Base-by-base conservation (phyloP, 2,797 vertebrate species). In the Acanthurus lineatus region DNA sequence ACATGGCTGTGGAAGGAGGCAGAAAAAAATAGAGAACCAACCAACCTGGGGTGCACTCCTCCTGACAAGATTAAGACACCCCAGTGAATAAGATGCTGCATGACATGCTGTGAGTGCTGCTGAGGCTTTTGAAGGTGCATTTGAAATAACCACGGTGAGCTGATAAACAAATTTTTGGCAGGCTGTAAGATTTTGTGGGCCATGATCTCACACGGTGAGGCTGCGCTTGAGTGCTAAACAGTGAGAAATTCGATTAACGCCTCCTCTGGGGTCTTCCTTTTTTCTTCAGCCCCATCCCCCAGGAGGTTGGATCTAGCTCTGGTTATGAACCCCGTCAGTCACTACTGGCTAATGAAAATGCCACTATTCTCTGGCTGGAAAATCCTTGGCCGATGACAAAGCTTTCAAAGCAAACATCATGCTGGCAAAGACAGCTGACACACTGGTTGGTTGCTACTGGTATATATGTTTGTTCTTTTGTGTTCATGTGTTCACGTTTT, bases 171-270 rank as follows among this genome's bases (percentile, higher is more conserved):
- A 85, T 76, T 83, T 88, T 86, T 87, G 77, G 88, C 88, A 83
- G 47, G 80, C 77, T 75, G 52, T 77, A 60, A 63, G 73, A 74
- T 83, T 85, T 86, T 77, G 85, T 54, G 52, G 81, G 79, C 82
- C 68, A 86, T 90, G 85, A 90, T 90, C 86, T 78, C 78, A 61
- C 76, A 66, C 35, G 58, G 79, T 49, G 69, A 69, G 86, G 89
- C 87, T 52, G 68, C 48, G 71, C 82, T 80, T 71, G 82, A 91
- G 81, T 81, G 86, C 83, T 44, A 84, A 91, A 89, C 88, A 87
- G 79, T 71, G 77, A 81, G 83, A 90, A 92, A 94, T 91, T 92
- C 77, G 83, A 93, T 86, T 93, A 91, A 91, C 86, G 44, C 89
- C 88, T 87, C 84, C 86, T 83, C 69, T 47, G 73, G 92, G 81